Evolutionary conservation across 2,888 invertebrate species (phyloP).

Genomic region (Campopleginae sp.): DNA sequence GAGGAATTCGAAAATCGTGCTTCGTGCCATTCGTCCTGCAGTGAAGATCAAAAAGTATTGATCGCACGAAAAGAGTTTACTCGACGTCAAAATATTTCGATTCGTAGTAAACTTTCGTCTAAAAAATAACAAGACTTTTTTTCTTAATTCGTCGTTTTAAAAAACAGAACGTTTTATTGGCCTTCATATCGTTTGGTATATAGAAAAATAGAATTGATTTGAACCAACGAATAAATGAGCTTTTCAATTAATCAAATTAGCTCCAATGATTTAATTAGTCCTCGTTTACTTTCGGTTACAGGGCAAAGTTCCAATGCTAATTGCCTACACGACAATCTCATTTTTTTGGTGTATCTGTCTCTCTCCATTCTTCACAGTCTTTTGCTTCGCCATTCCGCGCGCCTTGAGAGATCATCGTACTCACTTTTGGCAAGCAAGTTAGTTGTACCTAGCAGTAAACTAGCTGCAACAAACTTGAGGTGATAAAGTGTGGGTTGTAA

Average conservation of each 20-base stretch:
- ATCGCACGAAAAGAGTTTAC: not conserved
- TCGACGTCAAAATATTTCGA: not conserved
- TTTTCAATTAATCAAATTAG: not conserved
- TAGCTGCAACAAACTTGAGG: slow-evolving; percentile 74
- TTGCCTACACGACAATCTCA: not conserved
- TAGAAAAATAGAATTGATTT: not conserved
- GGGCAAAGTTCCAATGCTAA: slow-evolving; percentile 25
- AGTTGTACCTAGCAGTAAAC: slow-evolving; percentile 72
- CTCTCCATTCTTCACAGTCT: not conserved
- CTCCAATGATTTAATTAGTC: slow-evolving; percentile 24
- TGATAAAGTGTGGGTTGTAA: slow-evolving; percentile 77
- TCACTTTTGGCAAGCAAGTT: slow-evolving; percentile 21
- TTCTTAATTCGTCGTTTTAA: not conserved
- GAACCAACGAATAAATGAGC: not conserved
- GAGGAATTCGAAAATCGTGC: not conserved
- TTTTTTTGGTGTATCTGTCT: not conserved
- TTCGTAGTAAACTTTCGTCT: not conserved
- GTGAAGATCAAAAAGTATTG: not conserved
- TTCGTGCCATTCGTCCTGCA: not conserved
- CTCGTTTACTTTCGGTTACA: not conserved
- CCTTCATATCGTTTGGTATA: not conserved
- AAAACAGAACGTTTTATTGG: not conserved
- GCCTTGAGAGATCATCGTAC: slow-evolving; percentile 27
- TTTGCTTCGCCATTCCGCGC: not conserved
- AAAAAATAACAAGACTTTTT: not conserved